A percentile compares a stretch with the other conserved stretches of the same genome.
Evolutionary conservation across 2,888 invertebrate species (phyloP).

Genomic region (Pachydiplax longipennis): DNA sequence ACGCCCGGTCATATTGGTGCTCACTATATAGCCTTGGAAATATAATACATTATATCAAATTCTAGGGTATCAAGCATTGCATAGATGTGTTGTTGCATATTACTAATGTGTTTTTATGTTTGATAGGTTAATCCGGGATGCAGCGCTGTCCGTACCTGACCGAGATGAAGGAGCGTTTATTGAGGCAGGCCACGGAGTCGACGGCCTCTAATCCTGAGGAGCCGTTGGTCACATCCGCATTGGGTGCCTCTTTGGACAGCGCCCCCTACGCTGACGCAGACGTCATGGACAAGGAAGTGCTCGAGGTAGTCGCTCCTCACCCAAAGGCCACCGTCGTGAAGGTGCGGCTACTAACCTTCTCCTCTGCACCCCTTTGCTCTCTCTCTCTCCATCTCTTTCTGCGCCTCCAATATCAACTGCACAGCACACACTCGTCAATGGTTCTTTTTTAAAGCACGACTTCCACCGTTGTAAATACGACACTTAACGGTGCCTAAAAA

Average conservation of each 20-base stretch:
- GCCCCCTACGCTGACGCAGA: slow-evolving; percentile 45
- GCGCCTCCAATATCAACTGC: neutral
- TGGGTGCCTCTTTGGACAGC: slow-evolving; percentile 61
- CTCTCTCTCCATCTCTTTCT: neutral
- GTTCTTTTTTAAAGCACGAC: neutral
- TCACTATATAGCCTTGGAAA: too few species aligned
- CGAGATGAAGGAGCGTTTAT: slow-evolving; percentile 91
- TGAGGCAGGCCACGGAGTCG: slow-evolving; percentile 67
- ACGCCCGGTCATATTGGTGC: too few species aligned
- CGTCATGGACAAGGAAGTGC: slow-evolving; percentile 50
- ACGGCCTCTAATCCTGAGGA: slow-evolving; percentile 69
- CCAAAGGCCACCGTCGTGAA: slow-evolving; percentile 86
- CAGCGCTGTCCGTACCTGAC: slow-evolving; percentile 91
- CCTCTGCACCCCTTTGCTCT: neutral
- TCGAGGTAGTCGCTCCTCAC: slow-evolving; percentile 55
- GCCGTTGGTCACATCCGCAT: slow-evolving; percentile 66
- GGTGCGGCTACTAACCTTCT: slow-evolving; percentile 66
- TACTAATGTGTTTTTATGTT: neutral
- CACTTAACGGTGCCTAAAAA: too few species aligned
- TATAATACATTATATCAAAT: too few species aligned
- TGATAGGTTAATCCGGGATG: slow-evolving; percentile 65
- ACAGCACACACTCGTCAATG: neutral
- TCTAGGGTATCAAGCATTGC: neutral
- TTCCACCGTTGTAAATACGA: too few species aligned
- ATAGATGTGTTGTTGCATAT: neutral